Conservation (phyloP, 2,113 vertebrate genomes). For the Pteropus alecto region DNA sequence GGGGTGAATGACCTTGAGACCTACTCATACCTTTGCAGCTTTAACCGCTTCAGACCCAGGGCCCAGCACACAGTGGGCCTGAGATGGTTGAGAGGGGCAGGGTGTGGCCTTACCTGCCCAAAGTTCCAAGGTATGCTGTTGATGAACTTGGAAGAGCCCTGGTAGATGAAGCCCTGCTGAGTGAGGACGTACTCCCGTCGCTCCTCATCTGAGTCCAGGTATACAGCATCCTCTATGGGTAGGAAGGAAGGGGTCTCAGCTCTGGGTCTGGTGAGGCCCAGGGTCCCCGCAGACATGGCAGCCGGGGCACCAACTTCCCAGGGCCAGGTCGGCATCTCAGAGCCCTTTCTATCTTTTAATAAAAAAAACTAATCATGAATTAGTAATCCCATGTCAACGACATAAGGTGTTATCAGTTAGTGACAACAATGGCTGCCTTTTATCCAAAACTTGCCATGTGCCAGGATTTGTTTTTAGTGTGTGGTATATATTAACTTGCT, state of each 20-base stretch:
- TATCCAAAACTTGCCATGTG: neutral
- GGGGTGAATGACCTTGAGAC: neutral
- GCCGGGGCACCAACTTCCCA: neutral
- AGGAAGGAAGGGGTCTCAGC: neutral
- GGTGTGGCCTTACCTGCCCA: conserved; percentile 88
- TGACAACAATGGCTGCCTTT: neutral
- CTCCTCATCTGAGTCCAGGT: conserved; percentile 83
- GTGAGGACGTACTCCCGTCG: conserved; percentile 89
- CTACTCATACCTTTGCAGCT: neutral
- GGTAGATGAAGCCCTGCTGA: conserved; percentile 92
- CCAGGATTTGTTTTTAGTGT: neutral
- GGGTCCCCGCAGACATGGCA: neutral
- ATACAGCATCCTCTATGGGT: conserved; percentile 88
- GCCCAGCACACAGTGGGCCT: neutral
- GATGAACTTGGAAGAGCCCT: conserved; percentile 83
- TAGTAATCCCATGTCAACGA: neutral
- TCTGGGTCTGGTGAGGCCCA: neutral
- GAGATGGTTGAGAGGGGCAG: neutral
- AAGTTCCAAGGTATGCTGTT: conserved; percentile 89
- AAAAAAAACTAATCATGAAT: neutral
- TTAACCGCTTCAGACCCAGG: neutral
- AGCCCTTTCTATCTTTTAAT: neutral
- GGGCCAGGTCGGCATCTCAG: neutral
- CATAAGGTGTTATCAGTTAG: neutral
- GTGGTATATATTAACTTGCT: neutral